These are phyloP conservation scores for Drosophila persimilis DNA, from an alignment of 1,140 invertebrate species.

Conservation along the genomic window DNA sequence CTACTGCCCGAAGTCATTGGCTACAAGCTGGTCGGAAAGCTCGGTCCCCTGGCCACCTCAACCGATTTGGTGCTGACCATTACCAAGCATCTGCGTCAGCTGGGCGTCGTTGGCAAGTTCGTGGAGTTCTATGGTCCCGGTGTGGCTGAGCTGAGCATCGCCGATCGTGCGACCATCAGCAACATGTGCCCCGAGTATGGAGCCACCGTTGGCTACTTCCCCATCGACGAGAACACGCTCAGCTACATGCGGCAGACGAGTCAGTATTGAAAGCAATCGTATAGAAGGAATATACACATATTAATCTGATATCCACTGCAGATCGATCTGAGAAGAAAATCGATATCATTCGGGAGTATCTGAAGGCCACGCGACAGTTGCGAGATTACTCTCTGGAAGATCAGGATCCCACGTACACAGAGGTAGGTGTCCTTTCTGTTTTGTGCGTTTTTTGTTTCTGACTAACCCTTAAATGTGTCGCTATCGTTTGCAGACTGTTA, in stretches of 20 bases:
- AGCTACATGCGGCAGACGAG: conserved; percentile 95
- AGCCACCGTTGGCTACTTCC: conserved; percentile 97
- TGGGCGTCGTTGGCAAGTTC: conserved; percentile 99
- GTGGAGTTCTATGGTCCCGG: conserved; percentile 99
- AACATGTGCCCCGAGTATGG: conserved; percentile 99
- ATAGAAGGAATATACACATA: no score
- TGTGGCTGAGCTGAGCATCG: conserved; percentile 94
- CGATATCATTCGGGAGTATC: conserved; percentile 92
- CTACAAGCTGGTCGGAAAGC: conserved; percentile 92
- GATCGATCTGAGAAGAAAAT: conserved; percentile 93
- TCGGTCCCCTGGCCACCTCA: conserved; percentile 94
- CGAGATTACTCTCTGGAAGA: conserved; percentile 90
- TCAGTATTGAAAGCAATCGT: conserved; percentile 78
- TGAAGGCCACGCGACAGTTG: conserved; percentile 91
- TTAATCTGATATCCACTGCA: conserved; percentile 78
- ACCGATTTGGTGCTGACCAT: conserved; percentile 99
- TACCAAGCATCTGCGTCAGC: conserved; percentile 96
- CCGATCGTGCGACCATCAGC: conserved; percentile 96
- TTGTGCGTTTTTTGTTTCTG: background rate
- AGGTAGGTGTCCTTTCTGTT: conserved; percentile 83
- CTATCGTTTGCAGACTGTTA: conserved; percentile 86
- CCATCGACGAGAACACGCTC: conserved; percentile 94
- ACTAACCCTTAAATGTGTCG: background rate
- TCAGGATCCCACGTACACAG: conserved; percentile 94
- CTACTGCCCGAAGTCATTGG: conserved; percentile 97